Evolutionary conservation across 92 coral and sea anemone genomes (phyloP).

Genomic region (Porites evermanni): DNA sequence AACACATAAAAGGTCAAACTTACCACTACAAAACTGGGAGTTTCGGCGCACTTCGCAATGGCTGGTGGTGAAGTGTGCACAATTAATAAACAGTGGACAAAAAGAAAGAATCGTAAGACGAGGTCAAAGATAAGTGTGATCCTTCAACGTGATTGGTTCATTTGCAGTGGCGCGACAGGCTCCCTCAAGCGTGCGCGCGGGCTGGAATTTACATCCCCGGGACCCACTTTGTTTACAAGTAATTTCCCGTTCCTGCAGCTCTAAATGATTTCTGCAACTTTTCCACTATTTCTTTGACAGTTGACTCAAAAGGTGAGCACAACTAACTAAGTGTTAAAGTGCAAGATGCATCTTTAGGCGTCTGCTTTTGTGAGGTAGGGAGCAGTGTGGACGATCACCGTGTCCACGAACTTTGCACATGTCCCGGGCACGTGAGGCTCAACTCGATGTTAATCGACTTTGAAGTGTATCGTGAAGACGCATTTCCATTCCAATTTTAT

Average conservation of each 20-base stretch:
- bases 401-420: too few relatives aligned
- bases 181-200: background rate
- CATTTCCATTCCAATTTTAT: too few relatives aligned
- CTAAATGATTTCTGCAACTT: background rate
- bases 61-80: background rate
- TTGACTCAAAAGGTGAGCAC: background rate
- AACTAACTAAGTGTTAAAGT: background rate
- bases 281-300: background rate
- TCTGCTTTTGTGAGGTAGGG: background rate
- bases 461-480: background rate
- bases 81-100: background rate
- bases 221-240: background rate
- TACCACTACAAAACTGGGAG: conserved; percentile 2
- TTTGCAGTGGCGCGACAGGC: conserved; percentile 39
- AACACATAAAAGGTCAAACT: background rate
- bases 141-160: conserved; percentile 46
- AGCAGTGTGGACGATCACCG: too few relatives aligned
- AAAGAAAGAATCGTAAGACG: background rate
- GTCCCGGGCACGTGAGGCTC: background rate
- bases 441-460: background rate
- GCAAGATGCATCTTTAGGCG: background rate
- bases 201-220: background rate
- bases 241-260: too few relatives aligned
- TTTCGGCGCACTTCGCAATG: background rate
- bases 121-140: background rate